A percentile compares a stretch with the other conserved stretches of the same genome.
phyloP scores from a whole-genome alignment of 2,888 invertebrate genomes.

The Liopterus haemorrhoidalis region DNA sequence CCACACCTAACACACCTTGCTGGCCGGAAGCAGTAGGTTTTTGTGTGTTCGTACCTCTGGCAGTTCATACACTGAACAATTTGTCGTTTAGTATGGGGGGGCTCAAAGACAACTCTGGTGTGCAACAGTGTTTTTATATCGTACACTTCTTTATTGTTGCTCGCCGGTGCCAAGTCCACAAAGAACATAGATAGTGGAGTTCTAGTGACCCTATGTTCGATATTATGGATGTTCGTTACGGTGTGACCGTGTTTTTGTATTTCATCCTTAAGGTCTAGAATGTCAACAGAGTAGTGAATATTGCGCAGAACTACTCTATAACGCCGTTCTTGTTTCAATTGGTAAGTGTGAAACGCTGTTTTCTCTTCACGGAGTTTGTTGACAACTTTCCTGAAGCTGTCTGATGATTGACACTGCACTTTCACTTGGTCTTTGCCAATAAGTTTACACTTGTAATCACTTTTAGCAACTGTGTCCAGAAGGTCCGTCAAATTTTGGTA shows the following conservation, averaged over 20 bases:
- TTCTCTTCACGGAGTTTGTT: background rate
- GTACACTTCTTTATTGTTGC: constrained; percentile 11
- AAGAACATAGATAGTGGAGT: constrained; percentile 9
- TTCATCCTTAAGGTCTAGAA: constrained; percentile 11
- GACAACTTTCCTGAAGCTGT: constrained; percentile 13
- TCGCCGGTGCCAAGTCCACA: background rate
- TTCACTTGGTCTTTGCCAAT: constrained; percentile 9
- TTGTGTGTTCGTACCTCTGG: constrained; percentile 33
- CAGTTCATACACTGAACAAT: constrained; percentile 25
- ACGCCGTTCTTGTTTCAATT: constrained; percentile 7
- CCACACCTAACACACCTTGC: constrained; percentile 28
- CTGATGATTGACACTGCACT: constrained; percentile 1
- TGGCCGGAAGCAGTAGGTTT: constrained; percentile 26
- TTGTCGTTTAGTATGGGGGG: constrained; percentile 9
- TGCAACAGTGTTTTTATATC: constrained; percentile 7
- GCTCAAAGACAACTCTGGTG: constrained; percentile 5
- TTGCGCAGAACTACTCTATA: constrained; percentile 9
- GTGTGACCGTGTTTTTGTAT: constrained; percentile 12
- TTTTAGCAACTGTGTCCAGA: no score
- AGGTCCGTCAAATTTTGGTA: no score
- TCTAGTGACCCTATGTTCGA: constrained; percentile 11
- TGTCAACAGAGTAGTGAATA: constrained; percentile 11
- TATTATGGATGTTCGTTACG: constrained; percentile 14
- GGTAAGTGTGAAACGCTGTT: constrained; percentile 13
- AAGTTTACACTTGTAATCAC: no score